phyloP scores from a whole-genome alignment of 1,140 invertebrate species.

The Trypoxylus dichotomus region DNA sequence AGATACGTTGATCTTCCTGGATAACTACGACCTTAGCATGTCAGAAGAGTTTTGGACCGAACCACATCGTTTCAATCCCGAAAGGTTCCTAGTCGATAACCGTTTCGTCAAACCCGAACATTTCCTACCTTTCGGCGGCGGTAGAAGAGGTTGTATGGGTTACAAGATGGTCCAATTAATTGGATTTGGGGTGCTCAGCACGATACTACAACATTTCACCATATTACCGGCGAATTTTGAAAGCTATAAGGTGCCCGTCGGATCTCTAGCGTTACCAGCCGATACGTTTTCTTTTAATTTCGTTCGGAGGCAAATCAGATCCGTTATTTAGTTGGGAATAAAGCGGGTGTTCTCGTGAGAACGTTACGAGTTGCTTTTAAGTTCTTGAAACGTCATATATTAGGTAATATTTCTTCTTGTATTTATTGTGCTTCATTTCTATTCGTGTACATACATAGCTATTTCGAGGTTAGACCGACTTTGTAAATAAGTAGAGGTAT shows the following conservation, averaged over 20 bases:
- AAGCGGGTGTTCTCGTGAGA: not conserved
- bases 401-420: not conserved
- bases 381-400: not conserved
- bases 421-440: not conserved
- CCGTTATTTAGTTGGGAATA: not conserved
- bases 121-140: constrained; percentile 84
- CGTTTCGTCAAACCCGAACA: constrained; percentile 58
- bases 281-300: constrained; percentile 61
- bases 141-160: constrained; percentile 85
- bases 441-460: not conserved
- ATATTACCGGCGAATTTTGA: constrained; percentile 60
- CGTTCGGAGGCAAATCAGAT: not conserved
- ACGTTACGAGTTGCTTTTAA: not conserved
- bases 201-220: constrained; percentile 72
- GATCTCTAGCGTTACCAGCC: constrained; percentile 68
- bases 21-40: constrained; percentile 84
- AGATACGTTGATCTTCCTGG: constrained; percentile 82
- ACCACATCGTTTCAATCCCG: constrained; percentile 71
- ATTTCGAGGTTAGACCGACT: not conserved
- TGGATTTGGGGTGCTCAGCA: constrained; percentile 71
- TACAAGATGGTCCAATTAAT: constrained; percentile 81
- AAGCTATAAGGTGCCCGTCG: constrained; percentile 61
- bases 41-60: constrained; percentile 72
- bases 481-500: not conserved
- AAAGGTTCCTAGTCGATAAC: constrained; percentile 66